Evolutionary conservation across 2,797 vertebrate genomes (phyloP).

Genomic region (Lemur catta): DNA sequence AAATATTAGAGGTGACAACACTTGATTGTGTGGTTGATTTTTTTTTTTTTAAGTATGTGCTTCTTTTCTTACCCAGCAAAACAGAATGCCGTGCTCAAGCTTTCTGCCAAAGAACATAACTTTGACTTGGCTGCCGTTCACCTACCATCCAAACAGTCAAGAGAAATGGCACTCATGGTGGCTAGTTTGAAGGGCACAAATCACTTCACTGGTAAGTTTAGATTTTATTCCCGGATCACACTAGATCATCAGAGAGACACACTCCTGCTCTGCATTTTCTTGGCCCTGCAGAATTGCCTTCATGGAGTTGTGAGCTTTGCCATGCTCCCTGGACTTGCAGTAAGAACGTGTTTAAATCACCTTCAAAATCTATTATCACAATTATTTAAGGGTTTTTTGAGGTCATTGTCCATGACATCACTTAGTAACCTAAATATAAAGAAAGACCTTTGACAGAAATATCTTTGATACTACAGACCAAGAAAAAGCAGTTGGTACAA

Average conservation of each 20-base stretch:
- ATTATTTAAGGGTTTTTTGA: not conserved
- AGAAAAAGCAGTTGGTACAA: not conserved
- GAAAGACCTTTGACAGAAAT: not conserved
- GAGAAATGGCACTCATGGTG: not conserved
- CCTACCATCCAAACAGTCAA: not conserved
- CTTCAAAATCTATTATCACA: not conserved
- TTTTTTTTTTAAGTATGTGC: not conserved
- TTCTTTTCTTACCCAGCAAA: not conserved
- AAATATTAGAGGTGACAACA: not conserved
- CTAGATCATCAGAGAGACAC: not conserved
- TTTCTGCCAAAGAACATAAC: not conserved
- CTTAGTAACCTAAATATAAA: not conserved
- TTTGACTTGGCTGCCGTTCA: not conserved
- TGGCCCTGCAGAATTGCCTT: not conserved
- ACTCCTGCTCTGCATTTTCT: rapidly evolving
- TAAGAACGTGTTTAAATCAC: not conserved
- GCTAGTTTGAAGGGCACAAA: not conserved
- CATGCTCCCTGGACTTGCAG: not conserved
- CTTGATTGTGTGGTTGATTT: not conserved
- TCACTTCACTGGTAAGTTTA: not conserved
- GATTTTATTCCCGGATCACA: not conserved
- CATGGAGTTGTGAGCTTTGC: not conserved
- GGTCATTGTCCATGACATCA: not conserved
- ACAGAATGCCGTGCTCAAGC: not conserved
- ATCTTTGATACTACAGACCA: not conserved